Percentiles rank a stretch among this genome's conserved stretches.
Evolutionary conservation across 2,113 vertebrate genomes (phyloP).

Genomic region (Cercopithecus mona): DNA sequence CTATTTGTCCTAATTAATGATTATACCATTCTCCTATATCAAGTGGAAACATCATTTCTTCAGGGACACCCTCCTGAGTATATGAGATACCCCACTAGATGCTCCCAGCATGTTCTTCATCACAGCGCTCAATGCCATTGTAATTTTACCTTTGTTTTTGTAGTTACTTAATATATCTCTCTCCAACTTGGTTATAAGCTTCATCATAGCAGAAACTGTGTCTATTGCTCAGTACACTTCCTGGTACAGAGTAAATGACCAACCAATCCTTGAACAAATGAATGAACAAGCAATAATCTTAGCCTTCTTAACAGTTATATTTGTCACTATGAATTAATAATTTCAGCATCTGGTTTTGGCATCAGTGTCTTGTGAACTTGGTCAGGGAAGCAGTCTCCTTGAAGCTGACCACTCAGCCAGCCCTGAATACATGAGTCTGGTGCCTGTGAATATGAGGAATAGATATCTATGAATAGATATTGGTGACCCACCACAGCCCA

Average conservation of each 20-base stretch:
- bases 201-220: neutral
- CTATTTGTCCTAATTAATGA: neutral
- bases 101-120: neutral
- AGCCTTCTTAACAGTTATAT: neutral
- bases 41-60: neutral
- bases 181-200: neutral
- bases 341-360: neutral
- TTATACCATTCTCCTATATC: neutral
- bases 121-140: too few species aligned
- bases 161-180: neutral
- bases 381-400: neutral
- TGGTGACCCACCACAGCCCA: neutral
- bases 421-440: neutral
- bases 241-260: neutral
- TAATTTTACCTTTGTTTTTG: neutral
- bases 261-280: slow-evolving; percentile 12
- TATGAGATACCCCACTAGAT: neutral
- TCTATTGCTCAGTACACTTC: neutral
- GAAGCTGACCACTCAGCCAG: neutral
- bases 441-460: neutral
- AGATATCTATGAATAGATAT: too few species aligned
- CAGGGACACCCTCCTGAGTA: neutral
- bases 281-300: neutral
- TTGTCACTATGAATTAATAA: neutral
- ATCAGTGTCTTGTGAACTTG: neutral